A percentile compares a stretch with the other conserved stretches of the same genome.
phyloP scores from a whole-genome alignment of 2,797 vertebrate species.

The Meriones psammophilus region DNA sequence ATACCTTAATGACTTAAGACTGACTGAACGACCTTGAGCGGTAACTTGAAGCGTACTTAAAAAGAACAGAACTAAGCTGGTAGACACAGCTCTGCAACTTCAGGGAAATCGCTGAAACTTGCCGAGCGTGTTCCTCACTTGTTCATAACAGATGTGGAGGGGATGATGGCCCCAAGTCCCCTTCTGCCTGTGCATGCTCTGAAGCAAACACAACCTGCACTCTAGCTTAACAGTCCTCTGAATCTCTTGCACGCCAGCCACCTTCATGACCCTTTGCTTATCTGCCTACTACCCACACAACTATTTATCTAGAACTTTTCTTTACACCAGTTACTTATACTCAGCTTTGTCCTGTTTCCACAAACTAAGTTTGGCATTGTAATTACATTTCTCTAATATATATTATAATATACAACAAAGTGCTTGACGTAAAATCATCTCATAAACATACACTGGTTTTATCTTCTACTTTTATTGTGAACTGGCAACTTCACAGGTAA shows the following conservation, averaged over 20 bases:
- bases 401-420: not conserved
- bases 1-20: constrained; percentile 9
- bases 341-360: constrained; percentile 20
- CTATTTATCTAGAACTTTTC: not conserved
- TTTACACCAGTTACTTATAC: constrained; percentile 7
- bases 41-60: constrained; percentile 38
- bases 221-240: not conserved
- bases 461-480: not conserved
- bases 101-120: not conserved
- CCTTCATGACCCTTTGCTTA: not conserved
- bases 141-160: not conserved
- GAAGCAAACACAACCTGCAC: not conserved
- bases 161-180: not conserved
- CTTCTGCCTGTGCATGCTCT: not conserved
- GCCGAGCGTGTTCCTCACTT: not conserved
- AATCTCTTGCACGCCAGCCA: not conserved
- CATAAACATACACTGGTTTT: not conserved
- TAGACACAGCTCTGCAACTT: not conserved
- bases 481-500: constrained; percentile 28
- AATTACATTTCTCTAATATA: not conserved
- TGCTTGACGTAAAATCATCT: constrained; percentile 8
- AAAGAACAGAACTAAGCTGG: not conserved
- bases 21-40: not conserved
- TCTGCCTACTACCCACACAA: not conserved
- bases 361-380: constrained; percentile 10